A percentile compares a stretch with the other conserved stretches of the same genome.
These are phyloP conservation scores for Scaptomyza montana DNA, from an alignment of 1,140 invertebrate genomes.

Conservation along the genomic window DNA sequence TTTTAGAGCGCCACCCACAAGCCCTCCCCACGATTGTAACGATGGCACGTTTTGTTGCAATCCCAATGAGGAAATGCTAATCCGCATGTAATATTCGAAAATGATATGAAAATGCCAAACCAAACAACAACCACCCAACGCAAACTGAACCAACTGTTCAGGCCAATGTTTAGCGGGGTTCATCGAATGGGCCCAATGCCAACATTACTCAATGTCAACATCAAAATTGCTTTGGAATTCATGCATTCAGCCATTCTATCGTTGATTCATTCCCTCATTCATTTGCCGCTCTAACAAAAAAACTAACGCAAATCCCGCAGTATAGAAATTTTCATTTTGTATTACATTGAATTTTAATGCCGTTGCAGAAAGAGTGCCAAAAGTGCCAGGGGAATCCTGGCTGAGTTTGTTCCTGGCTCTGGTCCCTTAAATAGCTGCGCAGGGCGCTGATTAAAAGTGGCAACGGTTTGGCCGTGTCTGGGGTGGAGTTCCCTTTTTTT, in stretches of 20 bases:
- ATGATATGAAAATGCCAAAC: conserved; percentile 80
- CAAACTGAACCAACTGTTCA: conserved; percentile 17
- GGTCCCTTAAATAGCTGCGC: conserved; percentile 73
- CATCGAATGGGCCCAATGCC: conserved; percentile 36
- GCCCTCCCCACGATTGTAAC: conserved; percentile 22
- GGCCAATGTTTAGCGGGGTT: conserved; percentile 13
- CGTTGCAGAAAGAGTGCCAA: conserved; percentile 17
- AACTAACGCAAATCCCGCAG: conserved; percentile 51
- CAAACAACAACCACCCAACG: conserved; percentile 70
- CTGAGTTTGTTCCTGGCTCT: conserved; percentile 11
- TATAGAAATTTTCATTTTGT: conserved; percentile 77
- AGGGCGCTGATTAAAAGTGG: conserved; percentile 80
- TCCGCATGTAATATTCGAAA: conserved; percentile 83
- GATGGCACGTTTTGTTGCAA: conserved; percentile 78
- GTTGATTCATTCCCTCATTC: conserved; percentile 12
- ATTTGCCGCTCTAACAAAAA: conserved; percentile 47
- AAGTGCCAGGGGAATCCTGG: conserved; percentile 16
- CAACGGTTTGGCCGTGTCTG: conserved; percentile 43
- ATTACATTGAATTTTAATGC: conserved; percentile 63
- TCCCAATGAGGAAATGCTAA: conserved; percentile 81
- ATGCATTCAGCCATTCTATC: conserved; percentile 64
- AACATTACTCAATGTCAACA: conserved; percentile 83
- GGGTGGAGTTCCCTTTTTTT: conserved; percentile 32
- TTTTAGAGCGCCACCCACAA: conserved; percentile 29
- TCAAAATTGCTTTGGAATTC: conserved; percentile 81